Percentiles rank a stretch among this genome's conserved stretches.
Evolutionary conservation across 2,797 vertebrate genomes (phyloP).

Genomic region (Anniella stebbinsi): DNA sequence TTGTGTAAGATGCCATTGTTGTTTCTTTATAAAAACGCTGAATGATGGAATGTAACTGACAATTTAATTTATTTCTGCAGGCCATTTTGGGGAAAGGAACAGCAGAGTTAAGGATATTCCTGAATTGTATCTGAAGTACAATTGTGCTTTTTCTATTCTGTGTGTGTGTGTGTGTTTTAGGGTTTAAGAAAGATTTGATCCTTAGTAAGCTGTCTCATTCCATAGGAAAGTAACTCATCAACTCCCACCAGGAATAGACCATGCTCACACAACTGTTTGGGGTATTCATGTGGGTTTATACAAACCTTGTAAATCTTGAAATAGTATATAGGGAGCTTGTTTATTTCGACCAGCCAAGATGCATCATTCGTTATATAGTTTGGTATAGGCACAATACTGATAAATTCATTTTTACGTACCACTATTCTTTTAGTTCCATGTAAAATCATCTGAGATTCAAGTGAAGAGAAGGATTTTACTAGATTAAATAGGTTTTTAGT

Average conservation of each 20-base stretch:
- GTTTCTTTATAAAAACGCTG: not conserved
- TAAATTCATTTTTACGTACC: not conserved
- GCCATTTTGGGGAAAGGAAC: not conserved
- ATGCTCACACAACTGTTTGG: too few species aligned
- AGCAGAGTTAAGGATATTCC: not conserved
- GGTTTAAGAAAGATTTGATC: not conserved
- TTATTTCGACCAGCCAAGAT: not conserved
- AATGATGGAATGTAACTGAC: not conserved
- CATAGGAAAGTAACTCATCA: not conserved
- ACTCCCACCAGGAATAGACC: not conserved
- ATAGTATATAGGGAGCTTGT: not conserved
- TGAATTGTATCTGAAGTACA: slow-evolving; percentile 1
- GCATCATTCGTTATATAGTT: too few species aligned
- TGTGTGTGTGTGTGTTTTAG: too few species aligned
- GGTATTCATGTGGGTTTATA: not conserved
- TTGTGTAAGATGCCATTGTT: not conserved
- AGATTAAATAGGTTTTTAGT: too few species aligned
- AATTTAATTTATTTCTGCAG: not conserved
- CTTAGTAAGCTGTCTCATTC: not conserved
- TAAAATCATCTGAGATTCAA: not conserved
- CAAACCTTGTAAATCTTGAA: not conserved
- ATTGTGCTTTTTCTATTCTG: not conserved
- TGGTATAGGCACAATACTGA: not conserved
- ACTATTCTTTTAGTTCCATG: not conserved
- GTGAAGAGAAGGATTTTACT: not conserved